Evolutionary conservation across 92 coral and sea anemone species (phyloP), one percentile per base, ranked within the genome.

Genomic region (Chrysogorgia sp.): DNA sequence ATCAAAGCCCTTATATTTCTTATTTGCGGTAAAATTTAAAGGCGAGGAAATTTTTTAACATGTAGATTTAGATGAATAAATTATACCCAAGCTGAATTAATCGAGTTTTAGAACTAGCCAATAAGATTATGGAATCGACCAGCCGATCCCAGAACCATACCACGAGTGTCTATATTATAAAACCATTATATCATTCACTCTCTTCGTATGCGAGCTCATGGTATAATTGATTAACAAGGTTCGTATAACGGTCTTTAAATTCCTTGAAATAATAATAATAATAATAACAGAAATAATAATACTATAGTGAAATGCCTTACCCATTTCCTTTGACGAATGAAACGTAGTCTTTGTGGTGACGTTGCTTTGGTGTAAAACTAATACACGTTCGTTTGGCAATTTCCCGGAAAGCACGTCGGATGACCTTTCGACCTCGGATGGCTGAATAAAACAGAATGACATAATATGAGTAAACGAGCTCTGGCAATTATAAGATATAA

Each of bases 331-430:
- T 72, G 19, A 72, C 25, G 25, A 72, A 72, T 17, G 48, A 55
- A 19, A 72, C 32, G 32, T 53, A 56, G 55, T 72, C 79, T 13
- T 72, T 32, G 33, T 72, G 64, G 29, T 29, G 4, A 28, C 32
- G 24, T 55, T 72, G 79, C 55, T 55, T 53, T 30, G 82, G 81
- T 55, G 86, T 84, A 52, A 93, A 89, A 21, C 89, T 78, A 14
- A 93, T 47, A 49, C 97, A 93, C 25, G 97, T 91, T 58, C 88
- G 84, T 34, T 88, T 84, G n/a, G 90, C 89, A 57, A 91, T 61
- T 32, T 86, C 93, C 14, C 88, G 61, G 22, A 90, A 88, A 20
- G 97, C 96, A 31, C 84, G 80, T 53, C 82, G 74, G 57, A 93
- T 88, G 31, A 85, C 80, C 34, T 72, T 72, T 26, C 79, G 79